Base-by-base conservation (phyloP, 23 tunicate species). In the Trididemnum miniatum region DNA sequence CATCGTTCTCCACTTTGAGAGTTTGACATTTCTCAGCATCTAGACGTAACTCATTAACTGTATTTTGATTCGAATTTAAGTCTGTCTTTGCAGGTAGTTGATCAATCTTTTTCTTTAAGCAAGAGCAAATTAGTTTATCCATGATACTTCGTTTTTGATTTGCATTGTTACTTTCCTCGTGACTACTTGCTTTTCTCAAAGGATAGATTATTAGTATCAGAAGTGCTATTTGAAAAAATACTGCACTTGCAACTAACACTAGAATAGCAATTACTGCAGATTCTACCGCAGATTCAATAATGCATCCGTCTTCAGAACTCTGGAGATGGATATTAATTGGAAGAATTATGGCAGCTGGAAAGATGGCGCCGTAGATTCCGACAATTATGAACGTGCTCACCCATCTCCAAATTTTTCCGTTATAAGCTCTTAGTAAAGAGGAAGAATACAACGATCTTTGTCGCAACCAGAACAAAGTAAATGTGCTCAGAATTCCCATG, bases 191-290 rank as follows among this genome's bases (percentile, higher is more conserved):
- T 74, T 74, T 74, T 23, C 37, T 36, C 35, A 83, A 31, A 15
- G 87, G 87, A 54, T 83, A 83, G 0, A 83, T 73, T 25, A 83
- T 71, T 24, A 83, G 60, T 1, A 35, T n/a, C 24, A 83, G 35
- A 33, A 83, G 87, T 1, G 49, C 34, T 24, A 83, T 1, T 83
- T 83, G 87, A 60, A 83, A 83, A 30, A 67, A 67, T 4, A 67
- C 38, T 31, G n/a, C 75, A 32, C 37, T 30, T 5, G 25, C 25
- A 30, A 31, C 75, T n/a, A 67, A 67, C 31, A 24, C 38, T 4
- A 7, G 12, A 3, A 33, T 32, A 22, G n/a, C 32, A 30, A 67
- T 62, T 22, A 24, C 15, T 12, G 26, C 12, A 7, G 9, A 9
- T 15, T 44, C 54, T 7, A 7, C 54, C 54, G 12, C 54, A 44